These are phyloP conservation scores for Hucho hucho DNA, from an alignment of 2,113 vertebrate species.

Conservation along the genomic window DNA sequence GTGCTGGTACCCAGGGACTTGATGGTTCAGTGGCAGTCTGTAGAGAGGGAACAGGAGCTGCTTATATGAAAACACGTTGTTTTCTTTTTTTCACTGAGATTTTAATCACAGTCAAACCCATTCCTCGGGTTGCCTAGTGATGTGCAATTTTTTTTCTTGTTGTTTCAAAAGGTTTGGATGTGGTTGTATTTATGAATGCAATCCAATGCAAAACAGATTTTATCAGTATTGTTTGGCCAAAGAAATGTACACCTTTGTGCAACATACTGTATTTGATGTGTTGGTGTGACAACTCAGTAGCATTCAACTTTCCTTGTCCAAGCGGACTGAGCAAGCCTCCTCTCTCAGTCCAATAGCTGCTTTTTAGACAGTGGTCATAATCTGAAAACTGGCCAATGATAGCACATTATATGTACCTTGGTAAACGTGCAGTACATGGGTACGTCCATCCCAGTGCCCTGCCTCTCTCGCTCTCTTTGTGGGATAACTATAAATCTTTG, in stretches of 20 bases:
- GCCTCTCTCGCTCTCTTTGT: background rate
- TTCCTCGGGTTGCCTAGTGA: slow-evolving; percentile 39
- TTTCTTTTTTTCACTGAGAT: slow-evolving; percentile 57
- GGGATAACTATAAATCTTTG: background rate
- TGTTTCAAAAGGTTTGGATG: slow-evolving; percentile 19
- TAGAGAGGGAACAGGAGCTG: slow-evolving; percentile 59
- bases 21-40: slow-evolving; percentile 69
- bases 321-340: background rate
- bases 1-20: slow-evolving; percentile 72
- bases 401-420: no score
- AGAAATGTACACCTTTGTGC: background rate
- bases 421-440: background rate
- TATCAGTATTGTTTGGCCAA: background rate
- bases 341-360: background rate
- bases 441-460: background rate
- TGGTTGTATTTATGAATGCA: background rate
- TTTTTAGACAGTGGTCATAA: background rate
- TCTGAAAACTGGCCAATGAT: background rate
- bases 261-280: background rate
- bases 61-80: slow-evolving; percentile 72
- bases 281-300: background rate
- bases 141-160: slow-evolving; percentile 15
- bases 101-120: slow-evolving; percentile 47
- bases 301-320: background rate
- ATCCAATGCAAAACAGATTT: background rate